These are phyloP conservation scores for Phrynocephalus guinanensis DNA, from an alignment of 2,797 vertebrate genomes.

Conservation along the genomic window DNA sequence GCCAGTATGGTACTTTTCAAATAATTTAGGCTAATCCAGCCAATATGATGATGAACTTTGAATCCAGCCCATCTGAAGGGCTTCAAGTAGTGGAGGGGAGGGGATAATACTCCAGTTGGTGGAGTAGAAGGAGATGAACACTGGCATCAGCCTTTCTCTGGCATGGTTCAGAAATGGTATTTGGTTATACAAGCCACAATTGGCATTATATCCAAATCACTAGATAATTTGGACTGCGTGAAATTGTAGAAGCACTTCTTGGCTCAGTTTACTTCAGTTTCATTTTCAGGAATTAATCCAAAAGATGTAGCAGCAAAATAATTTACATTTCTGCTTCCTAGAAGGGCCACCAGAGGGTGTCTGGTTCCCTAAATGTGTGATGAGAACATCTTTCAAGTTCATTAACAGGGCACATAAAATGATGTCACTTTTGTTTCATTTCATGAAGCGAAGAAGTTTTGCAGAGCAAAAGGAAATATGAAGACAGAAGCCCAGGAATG, in stretches of 20 bases:
- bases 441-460: fast-evolving
- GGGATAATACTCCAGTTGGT: not conserved
- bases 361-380: not conserved
- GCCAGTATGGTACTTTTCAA: too few relatives aligned
- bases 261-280: not conserved
- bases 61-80: not conserved
- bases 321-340: not conserved
- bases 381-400: not conserved
- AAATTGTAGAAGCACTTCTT: not conserved
- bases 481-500: not conserved
- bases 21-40: too few relatives aligned
- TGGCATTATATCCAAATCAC: not conserved
- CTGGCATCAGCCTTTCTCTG: fast-evolving
- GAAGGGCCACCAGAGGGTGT: not conserved
- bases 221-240: not conserved
- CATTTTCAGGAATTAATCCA: not conserved
- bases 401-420: not conserved
- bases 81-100: not conserved
- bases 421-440: not conserved
- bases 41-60: not conserved
- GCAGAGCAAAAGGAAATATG: fast-evolving
- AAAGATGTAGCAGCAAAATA: not conserved
- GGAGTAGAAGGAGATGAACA: fast-evolving
- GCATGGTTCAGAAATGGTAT: fast-evolving
- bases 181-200: not conserved